Evolutionary conservation across 2,888 invertebrate species (phyloP).

Genomic region (Nemoura dubitans): DNA sequence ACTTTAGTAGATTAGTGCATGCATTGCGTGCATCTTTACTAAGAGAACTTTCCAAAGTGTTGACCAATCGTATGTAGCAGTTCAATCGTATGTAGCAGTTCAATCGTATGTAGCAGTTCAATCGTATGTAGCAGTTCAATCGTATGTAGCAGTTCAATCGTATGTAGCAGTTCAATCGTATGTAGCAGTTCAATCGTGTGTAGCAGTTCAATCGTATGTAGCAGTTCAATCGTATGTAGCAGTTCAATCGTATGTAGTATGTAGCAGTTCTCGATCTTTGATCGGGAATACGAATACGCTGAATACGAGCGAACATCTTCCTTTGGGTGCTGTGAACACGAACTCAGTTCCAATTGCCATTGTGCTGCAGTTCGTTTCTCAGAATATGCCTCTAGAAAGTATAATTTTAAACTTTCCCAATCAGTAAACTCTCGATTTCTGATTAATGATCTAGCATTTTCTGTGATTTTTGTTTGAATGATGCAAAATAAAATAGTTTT

Average conservation of each 20-base stretch:
- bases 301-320: neutral
- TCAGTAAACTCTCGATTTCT: neutral
- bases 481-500: slow-evolving; percentile 21
- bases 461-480: slow-evolving; percentile 14
- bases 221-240: too few species aligned
- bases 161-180: too few species aligned
- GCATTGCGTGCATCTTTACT: neutral
- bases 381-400: neutral
- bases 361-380: neutral
- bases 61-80: neutral
- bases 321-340: neutral
- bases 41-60: neutral
- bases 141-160: too few species aligned
- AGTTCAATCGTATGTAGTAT: too few species aligned
- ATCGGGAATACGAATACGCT: too few species aligned
- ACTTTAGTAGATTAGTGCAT: neutral
- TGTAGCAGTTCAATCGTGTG: too few species aligned
- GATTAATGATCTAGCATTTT: neutral
- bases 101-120: too few species aligned
- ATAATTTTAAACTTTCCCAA: neutral
- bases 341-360: neutral
- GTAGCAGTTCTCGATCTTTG: neutral
- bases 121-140: too few species aligned
- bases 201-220: too few species aligned
- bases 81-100: too few species aligned